phyloP scores from a whole-genome alignment of 2,888 invertebrate species.

The Drosophila anomelani region DNA sequence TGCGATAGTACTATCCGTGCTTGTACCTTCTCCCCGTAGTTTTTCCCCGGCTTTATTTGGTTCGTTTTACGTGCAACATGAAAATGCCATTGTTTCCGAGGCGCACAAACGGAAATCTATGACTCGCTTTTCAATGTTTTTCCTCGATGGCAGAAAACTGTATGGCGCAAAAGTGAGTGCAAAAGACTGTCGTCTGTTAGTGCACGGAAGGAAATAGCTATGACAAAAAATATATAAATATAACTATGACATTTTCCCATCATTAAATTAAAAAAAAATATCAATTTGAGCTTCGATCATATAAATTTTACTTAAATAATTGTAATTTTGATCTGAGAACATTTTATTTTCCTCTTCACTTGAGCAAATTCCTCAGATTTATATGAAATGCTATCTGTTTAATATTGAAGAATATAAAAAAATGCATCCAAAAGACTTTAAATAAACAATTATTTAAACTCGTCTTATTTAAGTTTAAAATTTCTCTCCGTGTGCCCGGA shows the following conservation, averaged over 20 bases:
- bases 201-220: neutral
- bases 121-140: conserved; percentile 67
- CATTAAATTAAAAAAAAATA: neutral
- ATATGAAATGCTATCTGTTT: neutral
- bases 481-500: conserved; percentile 1
- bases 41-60: conserved; percentile 31
- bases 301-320: neutral
- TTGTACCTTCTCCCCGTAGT: conserved; percentile 3
- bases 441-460: neutral
- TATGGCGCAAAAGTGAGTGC: conserved; percentile 57
- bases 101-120: conserved; percentile 74
- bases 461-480: too few species aligned
- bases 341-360: neutral
- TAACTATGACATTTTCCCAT: neutral
- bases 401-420: neutral
- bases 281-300: fast-evolving
- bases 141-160: conserved; percentile 35
- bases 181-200: conserved; percentile 69
- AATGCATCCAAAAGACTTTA: neutral
- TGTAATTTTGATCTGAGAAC: neutral
- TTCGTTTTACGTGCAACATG: conserved; percentile 72
- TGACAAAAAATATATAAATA: neutral
- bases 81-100: conserved; percentile 76
- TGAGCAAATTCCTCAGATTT: neutral
- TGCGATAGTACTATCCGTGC: conserved; percentile 44